These are phyloP conservation scores for Athalia cordata DNA, from an alignment of 2,888 invertebrate species.

Conservation along the genomic window DNA sequence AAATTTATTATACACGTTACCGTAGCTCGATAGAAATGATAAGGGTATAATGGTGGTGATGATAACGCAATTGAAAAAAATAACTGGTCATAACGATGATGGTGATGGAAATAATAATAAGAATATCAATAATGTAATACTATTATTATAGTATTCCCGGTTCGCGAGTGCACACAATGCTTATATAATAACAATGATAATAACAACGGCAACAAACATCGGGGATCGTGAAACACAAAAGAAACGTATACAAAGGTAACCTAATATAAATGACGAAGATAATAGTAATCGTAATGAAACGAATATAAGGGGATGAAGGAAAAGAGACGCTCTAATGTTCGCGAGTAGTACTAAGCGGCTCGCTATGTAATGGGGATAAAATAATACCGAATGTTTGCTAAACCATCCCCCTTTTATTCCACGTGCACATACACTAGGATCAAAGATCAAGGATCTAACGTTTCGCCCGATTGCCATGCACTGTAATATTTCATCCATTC, in stretches of 20 bases:
- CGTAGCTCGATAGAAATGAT: neutral
- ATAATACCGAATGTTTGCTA: no score
- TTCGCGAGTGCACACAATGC: no score
- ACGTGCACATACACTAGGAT: neutral
- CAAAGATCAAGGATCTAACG: constrained; percentile 12
- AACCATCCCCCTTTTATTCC: no score
- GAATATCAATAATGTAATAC: neutral
- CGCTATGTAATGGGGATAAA: no score
- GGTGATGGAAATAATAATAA: neutral
- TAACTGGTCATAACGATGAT: neutral
- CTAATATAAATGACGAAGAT: constrained; percentile 3
- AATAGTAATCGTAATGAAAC: neutral
- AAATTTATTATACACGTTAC: no score
- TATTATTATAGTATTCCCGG: neutral
- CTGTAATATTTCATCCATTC: neutral
- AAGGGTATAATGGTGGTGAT: neutral
- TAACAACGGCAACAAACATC: neutral
- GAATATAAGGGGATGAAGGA: neutral
- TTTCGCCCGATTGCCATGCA: constrained; percentile 29
- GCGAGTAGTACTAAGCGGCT: no score
- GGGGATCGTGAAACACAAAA: neutral
- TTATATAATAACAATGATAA: neutral
- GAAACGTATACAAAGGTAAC: neutral
- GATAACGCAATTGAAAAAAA: no score
- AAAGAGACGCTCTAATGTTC: neutral